These are phyloP conservation scores for Erebia epiphron DNA, from an alignment of 2,888 invertebrate genomes.

Conservation along the genomic window DNA sequence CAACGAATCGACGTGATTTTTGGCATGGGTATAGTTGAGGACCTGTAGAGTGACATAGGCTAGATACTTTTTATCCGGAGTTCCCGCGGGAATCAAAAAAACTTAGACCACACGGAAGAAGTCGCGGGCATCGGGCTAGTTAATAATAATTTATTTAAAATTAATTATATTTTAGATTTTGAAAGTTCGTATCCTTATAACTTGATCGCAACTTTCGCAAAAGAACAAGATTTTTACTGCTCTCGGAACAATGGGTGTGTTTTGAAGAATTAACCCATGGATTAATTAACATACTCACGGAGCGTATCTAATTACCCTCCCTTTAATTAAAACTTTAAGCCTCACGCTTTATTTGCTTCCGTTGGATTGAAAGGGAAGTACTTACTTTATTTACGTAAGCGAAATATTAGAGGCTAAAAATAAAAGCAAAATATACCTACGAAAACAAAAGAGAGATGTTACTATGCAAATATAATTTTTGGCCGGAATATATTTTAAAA, in stretches of 20 bases:
- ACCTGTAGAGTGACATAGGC: too few species aligned
- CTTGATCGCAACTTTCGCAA: conserved; percentile 29
- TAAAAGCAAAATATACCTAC: background rate
- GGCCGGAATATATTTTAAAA: background rate
- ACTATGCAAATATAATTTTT: background rate
- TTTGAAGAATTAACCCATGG: conserved; percentile 76
- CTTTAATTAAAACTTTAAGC: conserved; percentile 77
- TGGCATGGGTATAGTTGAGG: too few species aligned
- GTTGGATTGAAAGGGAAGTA: conserved; percentile 47
- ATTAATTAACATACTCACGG: conserved; percentile 79
- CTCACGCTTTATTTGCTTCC: conserved; percentile 72
- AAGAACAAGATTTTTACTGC: conserved; percentile 62
- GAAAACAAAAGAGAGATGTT: background rate
- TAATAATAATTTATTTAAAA: too few species aligned
- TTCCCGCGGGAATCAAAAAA: too few species aligned
- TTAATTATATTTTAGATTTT: too few species aligned
- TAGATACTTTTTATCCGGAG: too few species aligned
- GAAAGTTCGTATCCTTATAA: conserved; percentile 30
- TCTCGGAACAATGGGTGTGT: conserved; percentile 70
- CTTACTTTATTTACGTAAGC: conserved; percentile 41
- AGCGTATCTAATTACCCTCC: conserved; percentile 75
- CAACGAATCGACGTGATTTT: too few species aligned
- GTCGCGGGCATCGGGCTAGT: too few species aligned
- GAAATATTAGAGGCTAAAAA: conserved; percentile 24
- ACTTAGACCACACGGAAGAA: too few species aligned